Evolutionary conservation across 1,140 invertebrate genomes (phyloP).

Genomic region (Aphidius gifuensis): DNA sequence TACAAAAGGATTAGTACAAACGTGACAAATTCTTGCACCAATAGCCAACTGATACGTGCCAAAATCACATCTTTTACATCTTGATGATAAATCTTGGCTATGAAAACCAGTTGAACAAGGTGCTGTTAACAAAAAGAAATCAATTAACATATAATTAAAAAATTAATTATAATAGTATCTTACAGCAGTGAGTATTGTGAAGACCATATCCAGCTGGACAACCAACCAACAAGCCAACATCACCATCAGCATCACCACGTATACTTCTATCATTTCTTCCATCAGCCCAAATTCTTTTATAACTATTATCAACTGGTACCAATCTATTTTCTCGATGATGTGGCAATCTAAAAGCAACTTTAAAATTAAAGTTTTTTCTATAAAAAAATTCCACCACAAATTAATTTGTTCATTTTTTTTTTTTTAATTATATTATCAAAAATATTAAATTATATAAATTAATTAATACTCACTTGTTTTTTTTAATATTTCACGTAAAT

Average conservation of each 20-base stretch:
- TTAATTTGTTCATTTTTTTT: constrained; percentile 6
- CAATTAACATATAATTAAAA: constrained; percentile 18
- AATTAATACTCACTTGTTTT: constrained; percentile 36
- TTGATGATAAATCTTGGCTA: constrained; percentile 43
- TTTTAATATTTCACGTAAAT: constrained; percentile 35
- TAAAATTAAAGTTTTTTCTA: constrained; percentile 43
- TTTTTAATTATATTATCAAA: neutral
- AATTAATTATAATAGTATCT: constrained; percentile 3
- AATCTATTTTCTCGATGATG: constrained; percentile 37
- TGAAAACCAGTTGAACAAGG: constrained; percentile 44
- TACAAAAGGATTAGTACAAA: constrained; percentile 46
- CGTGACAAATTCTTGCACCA: constrained; percentile 41
- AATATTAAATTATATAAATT: no score
- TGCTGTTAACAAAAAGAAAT: constrained; percentile 20
- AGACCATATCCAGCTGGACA: constrained; percentile 45
- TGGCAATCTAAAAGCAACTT: constrained; percentile 47
- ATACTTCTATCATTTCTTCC: constrained; percentile 17
- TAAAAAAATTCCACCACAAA: constrained; percentile 37
- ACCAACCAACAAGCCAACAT: constrained; percentile 40
- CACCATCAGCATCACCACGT: constrained; percentile 28
- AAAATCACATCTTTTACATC: constrained; percentile 41
- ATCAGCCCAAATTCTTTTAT: constrained; percentile 28
- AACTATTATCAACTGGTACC: constrained; percentile 31
- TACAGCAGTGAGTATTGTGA: constrained; percentile 40
- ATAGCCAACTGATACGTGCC: constrained; percentile 45